These are phyloP conservation scores for Athrips mouffetella DNA, from an alignment of 2,888 invertebrate genomes.

Conservation along the genomic window DNA sequence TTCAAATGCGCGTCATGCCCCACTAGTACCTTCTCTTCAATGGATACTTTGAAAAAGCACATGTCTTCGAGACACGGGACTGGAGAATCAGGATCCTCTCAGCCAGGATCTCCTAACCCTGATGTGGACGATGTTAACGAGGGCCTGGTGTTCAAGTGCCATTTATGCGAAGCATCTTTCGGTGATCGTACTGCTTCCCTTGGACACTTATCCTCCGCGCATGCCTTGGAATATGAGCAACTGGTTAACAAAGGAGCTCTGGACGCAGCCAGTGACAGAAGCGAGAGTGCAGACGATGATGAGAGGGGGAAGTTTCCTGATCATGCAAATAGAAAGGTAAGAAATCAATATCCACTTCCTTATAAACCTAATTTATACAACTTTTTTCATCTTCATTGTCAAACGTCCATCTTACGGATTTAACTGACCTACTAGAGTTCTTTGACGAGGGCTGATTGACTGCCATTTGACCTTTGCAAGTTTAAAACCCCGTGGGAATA, in stretches of 20 bases:
- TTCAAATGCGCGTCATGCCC: conserved; percentile 90
- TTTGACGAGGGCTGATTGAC: too few relatives aligned
- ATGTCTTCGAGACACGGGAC: conserved; percentile 83
- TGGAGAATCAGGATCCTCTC: conserved; percentile 56
- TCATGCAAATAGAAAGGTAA: conserved; percentile 90
- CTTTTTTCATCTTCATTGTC: too few relatives aligned
- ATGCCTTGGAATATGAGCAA: conserved; percentile 87
- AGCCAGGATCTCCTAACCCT: conserved; percentile 59
- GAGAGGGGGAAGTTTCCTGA: conserved; percentile 90
- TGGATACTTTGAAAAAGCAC: conserved; percentile 88
- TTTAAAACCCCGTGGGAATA: too few relatives aligned
- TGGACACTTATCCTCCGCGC: conserved; percentile 87
- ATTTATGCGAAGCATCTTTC: conserved; percentile 93
- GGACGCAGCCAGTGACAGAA: conserved; percentile 76
- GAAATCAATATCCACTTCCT: too few relatives aligned
- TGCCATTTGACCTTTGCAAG: too few relatives aligned
- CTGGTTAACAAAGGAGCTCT: conserved; percentile 89
- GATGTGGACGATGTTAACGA: conserved; percentile 55
- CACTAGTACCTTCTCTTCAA: conserved; percentile 88
- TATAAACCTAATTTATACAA: too few relatives aligned
- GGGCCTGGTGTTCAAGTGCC: conserved; percentile 93
- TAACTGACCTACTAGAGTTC: too few relatives aligned
- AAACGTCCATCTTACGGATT: too few relatives aligned
- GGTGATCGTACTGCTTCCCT: conserved; percentile 87
- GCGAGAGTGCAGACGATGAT: conserved; percentile 82